phyloP scores from a whole-genome alignment of 2,888 invertebrate genomes.

The Encarsia formosa region DNA sequence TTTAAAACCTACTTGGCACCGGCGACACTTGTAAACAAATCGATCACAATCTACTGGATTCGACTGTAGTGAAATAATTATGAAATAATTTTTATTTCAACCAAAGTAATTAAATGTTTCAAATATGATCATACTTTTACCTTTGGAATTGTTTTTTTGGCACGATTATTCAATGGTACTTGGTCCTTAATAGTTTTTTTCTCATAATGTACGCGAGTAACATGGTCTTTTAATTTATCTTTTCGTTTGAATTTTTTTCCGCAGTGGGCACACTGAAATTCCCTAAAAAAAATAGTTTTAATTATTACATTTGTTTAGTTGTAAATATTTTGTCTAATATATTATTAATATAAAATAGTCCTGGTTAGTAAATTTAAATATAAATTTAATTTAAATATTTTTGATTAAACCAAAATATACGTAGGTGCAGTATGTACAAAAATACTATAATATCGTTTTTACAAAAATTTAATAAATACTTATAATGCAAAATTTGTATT shows the following conservation, averaged over 20 bases:
- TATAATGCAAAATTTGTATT: too few species aligned
- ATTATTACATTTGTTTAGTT: neutral
- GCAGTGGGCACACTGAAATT: conserved; percentile 73
- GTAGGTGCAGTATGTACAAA: too few species aligned
- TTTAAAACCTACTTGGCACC: conserved; percentile 73
- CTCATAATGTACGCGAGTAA: conserved; percentile 63
- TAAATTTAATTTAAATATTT: too few species aligned
- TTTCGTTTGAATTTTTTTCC: conserved; percentile 75
- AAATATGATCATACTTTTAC: conserved; percentile 34
- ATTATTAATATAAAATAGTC: too few species aligned
- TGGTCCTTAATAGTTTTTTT: conserved; percentile 45
- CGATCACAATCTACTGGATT: conserved; percentile 65
- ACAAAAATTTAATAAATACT: neutral
- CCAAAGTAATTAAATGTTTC: neutral
- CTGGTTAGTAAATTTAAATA: too few species aligned
- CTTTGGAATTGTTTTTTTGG: conserved; percentile 59
- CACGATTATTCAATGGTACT: conserved; percentile 38
- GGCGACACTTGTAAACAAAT: conserved; percentile 73
- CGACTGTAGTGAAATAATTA: conserved; percentile 32
- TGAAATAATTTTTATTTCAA: neutral
- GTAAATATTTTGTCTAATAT: too few species aligned
- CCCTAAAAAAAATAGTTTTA: conserved; percentile 49
- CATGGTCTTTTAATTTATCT: conserved; percentile 70
- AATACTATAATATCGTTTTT: too few species aligned
- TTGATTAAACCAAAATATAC: too few species aligned